Evolutionary conservation across 2,888 invertebrate species (phyloP).

Genomic region (Drosophila niveifrons): DNA sequence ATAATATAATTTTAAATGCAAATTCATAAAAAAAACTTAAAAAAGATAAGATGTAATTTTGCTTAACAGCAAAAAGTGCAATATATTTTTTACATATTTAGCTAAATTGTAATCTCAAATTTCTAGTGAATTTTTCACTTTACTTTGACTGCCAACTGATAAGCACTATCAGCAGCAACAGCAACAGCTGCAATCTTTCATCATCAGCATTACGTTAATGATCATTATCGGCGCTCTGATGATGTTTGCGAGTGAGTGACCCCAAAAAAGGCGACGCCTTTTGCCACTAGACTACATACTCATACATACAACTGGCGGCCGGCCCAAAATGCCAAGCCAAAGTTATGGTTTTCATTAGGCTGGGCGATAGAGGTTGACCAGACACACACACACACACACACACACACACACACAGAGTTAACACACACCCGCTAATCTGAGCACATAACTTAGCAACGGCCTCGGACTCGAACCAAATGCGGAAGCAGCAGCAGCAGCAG

Average conservation of each 20-base stretch:
- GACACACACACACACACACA: constrained; percentile 15
- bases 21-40: too few relatives aligned
- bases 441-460: constrained; percentile 71
- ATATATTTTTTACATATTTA: too few relatives aligned
- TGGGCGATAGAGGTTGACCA: constrained; percentile 47
- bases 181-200: neutral
- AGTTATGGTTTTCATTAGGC: constrained; percentile 79
- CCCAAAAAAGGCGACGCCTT: constrained; percentile 50
- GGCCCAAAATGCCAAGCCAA: constrained; percentile 63
- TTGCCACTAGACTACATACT: constrained; percentile 30
- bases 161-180: constrained; percentile 4
- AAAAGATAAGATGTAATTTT: too few relatives aligned
- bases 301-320: constrained; percentile 7
- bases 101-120: neutral
- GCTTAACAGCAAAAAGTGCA: too few relatives aligned
- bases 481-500: constrained; percentile 68
- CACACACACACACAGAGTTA: constrained; percentile 40
- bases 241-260: constrained; percentile 23
- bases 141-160: neutral
- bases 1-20: too few relatives aligned
- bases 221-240: constrained; percentile 10
- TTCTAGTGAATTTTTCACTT: neutral
- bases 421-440: constrained; percentile 79
- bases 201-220: constrained; percentile 4
- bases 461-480: constrained; percentile 49